Base-by-base conservation (phyloP, 1,140 invertebrate species). In the Magallana ariakensis region DNA sequence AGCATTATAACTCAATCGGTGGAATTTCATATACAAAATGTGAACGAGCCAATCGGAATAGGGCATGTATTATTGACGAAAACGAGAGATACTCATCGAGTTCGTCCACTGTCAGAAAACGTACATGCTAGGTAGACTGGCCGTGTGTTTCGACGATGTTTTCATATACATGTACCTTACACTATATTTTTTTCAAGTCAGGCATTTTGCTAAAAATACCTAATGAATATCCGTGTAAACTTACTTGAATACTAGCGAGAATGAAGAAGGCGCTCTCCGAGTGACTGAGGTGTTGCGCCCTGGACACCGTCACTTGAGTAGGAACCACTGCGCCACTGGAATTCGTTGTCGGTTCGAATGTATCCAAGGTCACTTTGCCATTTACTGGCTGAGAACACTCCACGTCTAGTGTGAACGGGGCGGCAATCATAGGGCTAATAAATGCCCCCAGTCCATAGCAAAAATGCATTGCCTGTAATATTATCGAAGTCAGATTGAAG, bases 371-470 rank as follows among this genome's bases (percentile, higher is more conserved):
- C 0, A 90, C 66, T 8, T 91, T 92, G 11, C 92, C 93, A 85
- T 93, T 91, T 19, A 93, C 91, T 81, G 90, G 92, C 53, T 91
- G 91, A 1, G 92, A 90, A 89, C 94, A 95, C 88, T 95, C 94
- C 60, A 93, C 92, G 89, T 95, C 95, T 7, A 95, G 92, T 15
- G 96, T 91, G 87, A 95, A 96, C 0, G 95, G 95, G 26, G 95
- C 94, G 6, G 95, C 95, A 19, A 95, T 95, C 93, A 96, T 94
- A 8, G 95, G 95, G 56, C 95, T 95, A 1, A 95, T 87, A 86
- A 96, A 95, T 4, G 95, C 95, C 6, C 95, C 95, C 0, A 95
- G 91, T 0, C 95, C 95, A 85, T 96, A 96, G 90, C 94, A 95
- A 90, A 95, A 96, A 89, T 95, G 95, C 92, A 96, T 94, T 1